Conservation (phyloP, 2,888 invertebrate genomes). For the Pyralis farinalis region DNA sequence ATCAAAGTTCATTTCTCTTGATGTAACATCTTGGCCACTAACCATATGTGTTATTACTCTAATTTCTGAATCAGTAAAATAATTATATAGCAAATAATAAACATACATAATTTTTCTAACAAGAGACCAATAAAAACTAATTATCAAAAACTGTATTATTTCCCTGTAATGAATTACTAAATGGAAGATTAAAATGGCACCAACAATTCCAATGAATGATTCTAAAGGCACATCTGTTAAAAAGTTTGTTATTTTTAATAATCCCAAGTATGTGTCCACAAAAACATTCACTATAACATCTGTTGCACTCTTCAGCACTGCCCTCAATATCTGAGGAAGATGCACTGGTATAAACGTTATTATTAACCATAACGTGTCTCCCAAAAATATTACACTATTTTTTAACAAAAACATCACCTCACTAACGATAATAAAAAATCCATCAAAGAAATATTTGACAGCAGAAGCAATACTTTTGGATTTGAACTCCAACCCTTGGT, state of each 20-base stretch:
- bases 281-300: slow-evolving; percentile 30
- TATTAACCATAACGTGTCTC: slow-evolving; percentile 61
- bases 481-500: slow-evolving; percentile 29
- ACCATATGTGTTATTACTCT: slow-evolving; percentile 55
- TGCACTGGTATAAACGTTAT: slow-evolving; percentile 66
- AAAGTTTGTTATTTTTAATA: slow-evolving; percentile 63
- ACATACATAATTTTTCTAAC: slow-evolving; percentile 55
- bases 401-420: slow-evolving; percentile 48
- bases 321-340: slow-evolving; percentile 49
- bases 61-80: slow-evolving; percentile 61
- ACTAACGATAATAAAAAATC: slow-evolving; percentile 34
- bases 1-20: slow-evolving; percentile 30
- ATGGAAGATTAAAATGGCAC: slow-evolving; percentile 55
- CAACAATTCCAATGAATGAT: slow-evolving; percentile 63
- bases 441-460: slow-evolving; percentile 32
- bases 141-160: slow-evolving; percentile 36
- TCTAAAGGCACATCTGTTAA: slow-evolving; percentile 71
- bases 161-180: slow-evolving; percentile 55
- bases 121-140: slow-evolving; percentile 51
- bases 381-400: slow-evolving; percentile 49
- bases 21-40: slow-evolving; percentile 39
- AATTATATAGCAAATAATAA: slow-evolving; percentile 59
- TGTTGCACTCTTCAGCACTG: slow-evolving; percentile 32
- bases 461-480: slow-evolving; percentile 27
- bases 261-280: slow-evolving; percentile 50